A percentile compares a stretch with the other conserved stretches of the same genome.
These are phyloP conservation scores for Syrmaticus mikado DNA, from an alignment of 2,113 vertebrate genomes.

Conservation along the genomic window DNA sequence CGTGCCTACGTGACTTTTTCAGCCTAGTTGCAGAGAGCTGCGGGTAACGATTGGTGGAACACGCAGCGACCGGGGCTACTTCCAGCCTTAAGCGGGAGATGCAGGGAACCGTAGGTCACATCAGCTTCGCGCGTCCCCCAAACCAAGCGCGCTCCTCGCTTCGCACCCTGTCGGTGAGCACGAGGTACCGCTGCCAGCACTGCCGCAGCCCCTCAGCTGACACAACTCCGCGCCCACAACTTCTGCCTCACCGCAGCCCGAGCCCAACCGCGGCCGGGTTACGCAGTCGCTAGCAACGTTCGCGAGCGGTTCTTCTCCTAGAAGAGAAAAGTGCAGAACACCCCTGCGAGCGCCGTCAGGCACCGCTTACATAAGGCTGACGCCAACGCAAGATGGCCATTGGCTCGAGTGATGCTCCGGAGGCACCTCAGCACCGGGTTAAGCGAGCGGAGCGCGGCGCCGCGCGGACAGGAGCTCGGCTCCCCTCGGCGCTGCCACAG, in stretches of 20 bases:
- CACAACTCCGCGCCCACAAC: too few species aligned
- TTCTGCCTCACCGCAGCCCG: not conserved
- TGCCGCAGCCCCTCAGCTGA: not conserved
- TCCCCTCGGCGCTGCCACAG: too few species aligned
- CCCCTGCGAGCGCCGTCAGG: fast-evolving
- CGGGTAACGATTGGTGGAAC: not conserved
- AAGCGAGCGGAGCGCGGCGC: too few species aligned
- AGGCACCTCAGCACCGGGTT: fast-evolving
- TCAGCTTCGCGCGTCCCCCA: fast-evolving
- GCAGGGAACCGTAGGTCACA: too few species aligned
- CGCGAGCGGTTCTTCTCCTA: fast-evolving
- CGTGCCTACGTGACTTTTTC: not conserved
- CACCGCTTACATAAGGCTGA: not conserved
- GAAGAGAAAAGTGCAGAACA: fast-evolving
- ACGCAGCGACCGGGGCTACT: fast-evolving
- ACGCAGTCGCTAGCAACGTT: not conserved
- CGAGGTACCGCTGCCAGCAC: fast-evolving
- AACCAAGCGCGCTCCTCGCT: not conserved
- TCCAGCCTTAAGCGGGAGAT: not conserved
- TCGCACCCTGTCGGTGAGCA: not conserved
- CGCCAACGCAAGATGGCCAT: not conserved
- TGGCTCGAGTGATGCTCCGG: fast-evolving
- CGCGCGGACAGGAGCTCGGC: too few species aligned
- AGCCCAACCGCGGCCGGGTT: too few species aligned
- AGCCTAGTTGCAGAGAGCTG: not conserved